Conservation (phyloP, 1,140 invertebrate species). For the Neodiprion virginianus region DNA sequence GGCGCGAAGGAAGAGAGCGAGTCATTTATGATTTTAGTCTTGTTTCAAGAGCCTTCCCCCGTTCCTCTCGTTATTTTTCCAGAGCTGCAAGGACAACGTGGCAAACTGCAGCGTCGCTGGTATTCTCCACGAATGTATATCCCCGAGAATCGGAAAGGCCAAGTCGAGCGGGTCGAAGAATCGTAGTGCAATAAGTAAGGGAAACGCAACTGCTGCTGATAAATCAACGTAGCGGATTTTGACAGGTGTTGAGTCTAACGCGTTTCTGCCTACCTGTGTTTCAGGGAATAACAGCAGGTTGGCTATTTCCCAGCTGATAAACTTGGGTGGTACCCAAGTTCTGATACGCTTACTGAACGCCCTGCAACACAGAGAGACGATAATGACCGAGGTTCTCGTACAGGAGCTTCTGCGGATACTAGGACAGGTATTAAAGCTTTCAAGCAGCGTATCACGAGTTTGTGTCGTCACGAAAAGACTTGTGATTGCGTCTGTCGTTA, state of each 20-base stretch:
- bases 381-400: conserved; percentile 52
- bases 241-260: not conserved
- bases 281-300: conserved; percentile 51
- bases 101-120: conserved; percentile 49
- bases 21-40: too few species aligned
- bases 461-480: too few species aligned
- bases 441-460: too few species aligned
- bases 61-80: conserved; percentile 23
- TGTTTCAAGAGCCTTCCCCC: not conserved
- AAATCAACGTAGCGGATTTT: too few species aligned
- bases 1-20: not conserved
- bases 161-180: conserved; percentile 47
- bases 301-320: conserved; percentile 56
- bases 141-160: conserved; percentile 46
- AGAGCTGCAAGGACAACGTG: conserved; percentile 54
- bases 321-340: conserved; percentile 56
- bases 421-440: conserved; percentile 48
- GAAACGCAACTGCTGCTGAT: not conserved
- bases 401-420: conserved; percentile 61
- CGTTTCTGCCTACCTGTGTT: conserved; percentile 25
- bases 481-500: conserved; percentile 34
- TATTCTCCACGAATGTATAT: conserved; percentile 58
- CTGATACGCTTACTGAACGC: conserved; percentile 58
- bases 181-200: conserved; percentile 44
- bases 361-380: conserved; percentile 50